These are phyloP conservation scores for Premnoplex brunnescens DNA, from an alignment of 2,797 vertebrate species.

Conservation along the genomic window DNA sequence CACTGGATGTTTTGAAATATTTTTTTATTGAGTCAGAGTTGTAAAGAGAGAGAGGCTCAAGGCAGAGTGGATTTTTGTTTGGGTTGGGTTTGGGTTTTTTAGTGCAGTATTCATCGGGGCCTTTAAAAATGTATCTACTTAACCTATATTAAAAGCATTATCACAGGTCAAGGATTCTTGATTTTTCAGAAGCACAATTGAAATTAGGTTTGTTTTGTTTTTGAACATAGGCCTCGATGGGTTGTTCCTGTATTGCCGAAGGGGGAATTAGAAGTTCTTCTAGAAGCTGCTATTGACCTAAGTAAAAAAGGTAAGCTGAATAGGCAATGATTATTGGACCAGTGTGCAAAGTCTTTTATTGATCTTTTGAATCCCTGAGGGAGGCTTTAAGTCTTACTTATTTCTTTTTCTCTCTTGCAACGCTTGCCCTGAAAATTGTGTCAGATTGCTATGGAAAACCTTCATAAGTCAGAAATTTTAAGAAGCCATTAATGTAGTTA, in stretches of 20 bases:
- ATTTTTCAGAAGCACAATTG: not conserved
- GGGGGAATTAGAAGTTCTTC: slow-evolving; percentile 99
- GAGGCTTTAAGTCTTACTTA: not conserved
- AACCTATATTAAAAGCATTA: not conserved
- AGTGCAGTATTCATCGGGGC: not conserved
- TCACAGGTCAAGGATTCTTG: not conserved
- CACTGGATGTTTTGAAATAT: not conserved
- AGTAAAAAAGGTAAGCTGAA: slow-evolving; percentile 95
- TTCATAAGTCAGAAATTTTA: not conserved
- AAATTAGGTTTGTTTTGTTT: slow-evolving; percentile 15
- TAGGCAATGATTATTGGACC: not conserved
- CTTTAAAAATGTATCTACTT: not conserved
- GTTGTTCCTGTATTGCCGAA: slow-evolving; percentile 99
- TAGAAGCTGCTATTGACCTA: slow-evolving; percentile 99
- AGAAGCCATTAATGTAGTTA: not conserved
- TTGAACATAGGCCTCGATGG: slow-evolving; percentile 91
- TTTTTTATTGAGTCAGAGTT: not conserved
- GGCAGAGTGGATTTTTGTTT: not conserved
- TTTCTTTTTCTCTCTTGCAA: not conserved
- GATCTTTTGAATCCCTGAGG: not conserved
- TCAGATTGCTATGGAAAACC: not conserved
- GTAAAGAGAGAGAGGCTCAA: not conserved
- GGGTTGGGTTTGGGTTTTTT: not conserved
- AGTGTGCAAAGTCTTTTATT: not conserved
- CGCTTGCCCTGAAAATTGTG: not conserved